Conservation (phyloP, 2,888 invertebrate genomes). For the Drosophila setosimentum region DNA sequence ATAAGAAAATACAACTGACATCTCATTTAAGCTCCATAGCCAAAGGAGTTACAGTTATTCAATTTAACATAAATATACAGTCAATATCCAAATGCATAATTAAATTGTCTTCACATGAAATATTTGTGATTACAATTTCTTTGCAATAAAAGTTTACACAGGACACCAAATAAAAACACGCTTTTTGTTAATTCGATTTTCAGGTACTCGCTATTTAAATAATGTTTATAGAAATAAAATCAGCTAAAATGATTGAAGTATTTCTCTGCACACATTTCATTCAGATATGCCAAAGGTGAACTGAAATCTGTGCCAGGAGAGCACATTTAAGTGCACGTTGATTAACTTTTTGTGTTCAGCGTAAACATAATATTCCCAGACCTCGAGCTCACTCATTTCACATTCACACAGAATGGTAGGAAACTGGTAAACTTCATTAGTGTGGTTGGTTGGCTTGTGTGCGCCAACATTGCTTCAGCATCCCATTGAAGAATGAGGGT, state of each 20-base stretch:
- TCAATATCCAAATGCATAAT: not conserved
- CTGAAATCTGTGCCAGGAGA: not conserved
- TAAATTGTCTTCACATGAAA: not conserved
- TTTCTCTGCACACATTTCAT: not conserved
- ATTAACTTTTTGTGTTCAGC: slow-evolving; percentile 20
- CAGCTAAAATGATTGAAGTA: not conserved
- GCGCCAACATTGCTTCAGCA: slow-evolving; percentile 5
- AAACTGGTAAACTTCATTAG: slow-evolving; percentile 49
- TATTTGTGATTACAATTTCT: too few species aligned
- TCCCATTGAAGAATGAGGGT: not conserved
- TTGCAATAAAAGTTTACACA: too few species aligned
- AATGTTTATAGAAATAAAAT: not conserved
- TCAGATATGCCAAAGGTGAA: not conserved
- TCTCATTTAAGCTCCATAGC: not conserved
- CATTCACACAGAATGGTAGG: slow-evolving; percentile 19
- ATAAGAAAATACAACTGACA: not conserved
- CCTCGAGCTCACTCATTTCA: slow-evolving; percentile 21
- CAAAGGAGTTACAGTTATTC: not conserved
- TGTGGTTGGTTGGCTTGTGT: slow-evolving; percentile 34
- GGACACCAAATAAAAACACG: not conserved
- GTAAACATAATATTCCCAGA: slow-evolving; percentile 2
- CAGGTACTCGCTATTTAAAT: too few species aligned
- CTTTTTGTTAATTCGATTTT: not conserved
- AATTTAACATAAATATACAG: not conserved
- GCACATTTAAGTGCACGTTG: slow-evolving; percentile 28